A percentile compares a stretch with the other conserved stretches of the same genome.
Conservation (phyloP, 2,113 vertebrate genomes). For the Psittacula cyanocephala region DNA sequence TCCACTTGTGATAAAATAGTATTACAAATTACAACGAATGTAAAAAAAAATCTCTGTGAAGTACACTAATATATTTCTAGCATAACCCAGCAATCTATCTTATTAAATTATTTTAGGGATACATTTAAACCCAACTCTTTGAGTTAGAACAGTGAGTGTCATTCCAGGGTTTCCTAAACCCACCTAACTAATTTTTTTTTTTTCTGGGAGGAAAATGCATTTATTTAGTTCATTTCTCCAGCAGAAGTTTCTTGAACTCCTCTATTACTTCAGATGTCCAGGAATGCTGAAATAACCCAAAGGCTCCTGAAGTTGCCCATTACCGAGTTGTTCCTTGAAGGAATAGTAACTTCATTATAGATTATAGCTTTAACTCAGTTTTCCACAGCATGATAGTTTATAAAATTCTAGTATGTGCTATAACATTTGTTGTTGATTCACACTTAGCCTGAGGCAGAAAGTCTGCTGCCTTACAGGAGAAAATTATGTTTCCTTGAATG, state of each 20-base stretch:
- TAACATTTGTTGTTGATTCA: slow-evolving; percentile 76
- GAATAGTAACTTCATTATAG: slow-evolving; percentile 64
- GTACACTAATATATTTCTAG: background rate
- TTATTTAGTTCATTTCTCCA: background rate
- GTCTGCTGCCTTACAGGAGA: slow-evolving; percentile 68
- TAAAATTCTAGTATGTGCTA: slow-evolving; percentile 74
- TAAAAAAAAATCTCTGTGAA: background rate
- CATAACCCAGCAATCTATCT: background rate
- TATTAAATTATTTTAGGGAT: background rate
- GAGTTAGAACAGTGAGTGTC: background rate
- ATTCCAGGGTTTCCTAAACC: background rate
- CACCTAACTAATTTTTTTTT: background rate
- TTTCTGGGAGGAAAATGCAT: background rate
- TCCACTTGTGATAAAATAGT: background rate
- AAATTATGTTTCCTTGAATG: slow-evolving; percentile 69
- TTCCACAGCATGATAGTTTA: slow-evolving; percentile 70
- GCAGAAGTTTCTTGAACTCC: background rate
- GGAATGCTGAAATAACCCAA: slow-evolving; percentile 1
- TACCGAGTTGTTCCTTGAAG: slow-evolving; percentile 65
- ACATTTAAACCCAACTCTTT: background rate
- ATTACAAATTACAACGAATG: background rate
- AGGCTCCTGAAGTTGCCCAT: slow-evolving; percentile 31
- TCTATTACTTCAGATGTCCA: background rate
- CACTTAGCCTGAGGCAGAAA: slow-evolving; percentile 65
- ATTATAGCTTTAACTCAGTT: slow-evolving; percentile 70